These are phyloP conservation scores for Rosalia funebris DNA, from an alignment of 2,888 invertebrate genomes.

Conservation along the genomic window DNA sequence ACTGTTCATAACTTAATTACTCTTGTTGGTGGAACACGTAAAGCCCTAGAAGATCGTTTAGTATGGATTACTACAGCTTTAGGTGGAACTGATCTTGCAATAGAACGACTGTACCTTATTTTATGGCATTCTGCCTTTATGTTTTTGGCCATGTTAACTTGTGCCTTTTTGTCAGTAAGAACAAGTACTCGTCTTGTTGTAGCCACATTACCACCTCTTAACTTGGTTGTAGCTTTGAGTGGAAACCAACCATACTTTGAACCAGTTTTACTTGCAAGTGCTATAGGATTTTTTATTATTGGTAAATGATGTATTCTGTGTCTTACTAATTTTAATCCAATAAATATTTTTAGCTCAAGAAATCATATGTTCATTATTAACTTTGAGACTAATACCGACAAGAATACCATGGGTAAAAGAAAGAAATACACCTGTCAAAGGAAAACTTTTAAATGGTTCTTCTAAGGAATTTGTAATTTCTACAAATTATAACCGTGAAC, in stretches of 20 bases:
- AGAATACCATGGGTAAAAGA: constrained; percentile 32
- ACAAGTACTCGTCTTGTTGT: constrained; percentile 53
- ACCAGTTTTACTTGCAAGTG: constrained; percentile 44
- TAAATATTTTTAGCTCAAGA: constrained; percentile 46
- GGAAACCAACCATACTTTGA: constrained; percentile 50
- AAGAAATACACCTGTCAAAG: constrained; percentile 30
- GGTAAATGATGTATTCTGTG: constrained; percentile 38
- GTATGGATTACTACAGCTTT: constrained; percentile 58
- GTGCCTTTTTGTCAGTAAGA: constrained; percentile 59
- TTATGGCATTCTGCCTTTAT: constrained; percentile 59
- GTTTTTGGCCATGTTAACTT: constrained; percentile 58
- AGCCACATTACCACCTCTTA: constrained; percentile 55
- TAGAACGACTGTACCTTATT: constrained; percentile 58
- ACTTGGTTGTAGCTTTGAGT: constrained; percentile 56
- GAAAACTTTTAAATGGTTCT: background rate
- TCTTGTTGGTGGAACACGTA: constrained; percentile 57
- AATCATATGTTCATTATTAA: constrained; percentile 34
- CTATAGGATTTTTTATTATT: constrained; percentile 46
- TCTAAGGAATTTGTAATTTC: constrained; percentile 23
- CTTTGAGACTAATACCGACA: constrained; percentile 15
- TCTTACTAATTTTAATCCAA: constrained; percentile 8
- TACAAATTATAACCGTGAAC: constrained; percentile 11
- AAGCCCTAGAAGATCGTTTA: constrained; percentile 58
- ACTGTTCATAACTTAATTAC: constrained; percentile 63
- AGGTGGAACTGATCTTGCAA: constrained; percentile 61